phyloP scores from a whole-genome alignment of 2,797 vertebrate genomes.

The Stomatorhinus walkeri region DNA sequence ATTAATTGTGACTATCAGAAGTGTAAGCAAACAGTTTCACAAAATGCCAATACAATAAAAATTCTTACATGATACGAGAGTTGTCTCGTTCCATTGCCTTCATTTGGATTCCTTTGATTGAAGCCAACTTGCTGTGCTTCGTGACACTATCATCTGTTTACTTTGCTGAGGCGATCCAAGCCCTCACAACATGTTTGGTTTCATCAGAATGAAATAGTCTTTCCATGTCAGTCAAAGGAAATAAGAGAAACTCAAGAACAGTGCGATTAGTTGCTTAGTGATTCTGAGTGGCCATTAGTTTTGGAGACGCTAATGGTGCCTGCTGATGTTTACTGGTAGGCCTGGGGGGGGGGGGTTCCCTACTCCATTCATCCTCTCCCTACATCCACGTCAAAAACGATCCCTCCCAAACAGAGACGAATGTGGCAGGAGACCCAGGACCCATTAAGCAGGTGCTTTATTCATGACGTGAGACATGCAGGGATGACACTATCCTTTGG shows the following conservation, averaged over 20 bases:
- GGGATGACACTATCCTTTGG: background rate
- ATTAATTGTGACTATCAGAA: constrained; percentile 25
- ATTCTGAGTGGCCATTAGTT: background rate
- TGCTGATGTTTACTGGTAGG: background rate
- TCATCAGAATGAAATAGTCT: constrained; percentile 21
- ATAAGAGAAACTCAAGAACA: background rate
- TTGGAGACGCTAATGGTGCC: background rate
- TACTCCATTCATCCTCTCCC: background rate
- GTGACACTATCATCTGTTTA: constrained; percentile 23
- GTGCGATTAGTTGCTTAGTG: background rate
- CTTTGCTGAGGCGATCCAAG: constrained; percentile 20
- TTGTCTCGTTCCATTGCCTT: background rate
- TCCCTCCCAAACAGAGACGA: background rate
- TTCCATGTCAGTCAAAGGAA: background rate
- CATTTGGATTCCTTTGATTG: constrained; percentile 12
- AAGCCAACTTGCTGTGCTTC: background rate
- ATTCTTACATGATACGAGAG: constrained; percentile 17
- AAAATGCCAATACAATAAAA: constrained; percentile 21
- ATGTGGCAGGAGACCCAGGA: background rate
- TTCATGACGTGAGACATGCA: background rate
- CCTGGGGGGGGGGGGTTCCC: background rate
- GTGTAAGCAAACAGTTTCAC: constrained; percentile 12
- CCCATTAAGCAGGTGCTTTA: background rate
- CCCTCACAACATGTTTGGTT: constrained; percentile 37
- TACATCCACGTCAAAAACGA: background rate